Percentiles rank a stretch among this genome's conserved stretches.
These are phyloP conservation scores for Athalia circularis DNA, from an alignment of 2,888 invertebrate genomes.

Conservation along the genomic window DNA sequence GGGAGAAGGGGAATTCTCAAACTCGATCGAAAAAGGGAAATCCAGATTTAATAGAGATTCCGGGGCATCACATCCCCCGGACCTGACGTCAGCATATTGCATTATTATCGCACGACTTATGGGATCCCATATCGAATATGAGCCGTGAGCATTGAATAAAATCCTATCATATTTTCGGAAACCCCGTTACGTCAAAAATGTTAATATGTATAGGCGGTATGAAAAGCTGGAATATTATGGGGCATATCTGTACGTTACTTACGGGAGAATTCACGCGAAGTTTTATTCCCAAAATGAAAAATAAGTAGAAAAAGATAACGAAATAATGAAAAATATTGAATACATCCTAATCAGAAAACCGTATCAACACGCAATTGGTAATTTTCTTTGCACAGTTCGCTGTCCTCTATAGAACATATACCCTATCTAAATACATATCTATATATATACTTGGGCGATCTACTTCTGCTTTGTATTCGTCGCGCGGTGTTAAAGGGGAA, in stretches of 20 bases:
- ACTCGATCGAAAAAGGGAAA: slow-evolving; percentile 55
- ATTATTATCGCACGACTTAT: slow-evolving; percentile 68
- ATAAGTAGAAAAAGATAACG: no score
- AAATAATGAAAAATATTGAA: neutral
- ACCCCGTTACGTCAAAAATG: no score
- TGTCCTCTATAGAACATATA: no score
- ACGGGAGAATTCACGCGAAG: no score
- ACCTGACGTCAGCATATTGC: slow-evolving; percentile 69
- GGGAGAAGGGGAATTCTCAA: neutral
- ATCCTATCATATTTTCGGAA: neutral
- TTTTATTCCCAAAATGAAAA: no score
- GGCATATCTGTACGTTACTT: no score
- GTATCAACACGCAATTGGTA: neutral
- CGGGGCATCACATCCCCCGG: slow-evolving; percentile 13
- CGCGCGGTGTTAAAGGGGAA: slow-evolving; percentile 42
- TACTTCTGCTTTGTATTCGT: slow-evolving; percentile 41
- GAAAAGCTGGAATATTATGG: no score
- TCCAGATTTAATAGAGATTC: slow-evolving; percentile 66
- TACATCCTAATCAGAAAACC: slow-evolving; percentile 33
- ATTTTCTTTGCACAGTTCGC: neutral
- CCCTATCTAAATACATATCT: no score
- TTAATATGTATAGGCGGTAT: no score
- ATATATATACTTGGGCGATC: neutral
- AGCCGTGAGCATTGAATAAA: slow-evolving; percentile 39
- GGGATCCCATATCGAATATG: slow-evolving; percentile 68